Percentiles rank a stretch among this genome's conserved stretches.
Evolutionary conservation across 2,113 vertebrate species (phyloP).

Genomic region (Aleadryas rufinucha): DNA sequence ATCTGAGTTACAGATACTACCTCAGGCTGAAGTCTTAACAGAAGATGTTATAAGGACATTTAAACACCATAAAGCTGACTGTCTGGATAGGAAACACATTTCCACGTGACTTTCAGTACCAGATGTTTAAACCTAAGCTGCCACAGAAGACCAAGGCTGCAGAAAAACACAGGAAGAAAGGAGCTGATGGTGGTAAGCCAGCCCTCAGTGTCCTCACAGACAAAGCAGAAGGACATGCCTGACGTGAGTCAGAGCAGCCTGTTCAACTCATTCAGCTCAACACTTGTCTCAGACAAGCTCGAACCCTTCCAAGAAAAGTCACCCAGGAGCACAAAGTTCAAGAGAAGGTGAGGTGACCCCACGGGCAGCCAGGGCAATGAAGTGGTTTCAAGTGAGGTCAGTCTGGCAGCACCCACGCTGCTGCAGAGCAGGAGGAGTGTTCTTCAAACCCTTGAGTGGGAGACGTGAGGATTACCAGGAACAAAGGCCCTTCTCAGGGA

Average conservation of each 20-base stretch:
- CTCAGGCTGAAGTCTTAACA: not conserved
- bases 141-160: not conserved
- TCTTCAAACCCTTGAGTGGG: not conserved
- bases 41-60: not conserved
- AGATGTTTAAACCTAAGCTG: not conserved
- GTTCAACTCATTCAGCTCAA: not conserved
- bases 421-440: not conserved
- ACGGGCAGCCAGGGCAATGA: accelerated
- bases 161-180: not conserved
- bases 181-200: not conserved
- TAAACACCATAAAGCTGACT: not conserved
- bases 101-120: not conserved
- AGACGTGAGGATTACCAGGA: not conserved
- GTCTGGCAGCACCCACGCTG: not conserved
- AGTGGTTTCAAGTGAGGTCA: not conserved
- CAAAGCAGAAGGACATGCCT: not conserved
- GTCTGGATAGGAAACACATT: not conserved
- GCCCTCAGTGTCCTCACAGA: not conserved
- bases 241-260: not conserved
- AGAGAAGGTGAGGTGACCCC: not conserved
- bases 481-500: not conserved
- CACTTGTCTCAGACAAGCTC: not conserved
- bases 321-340: not conserved
- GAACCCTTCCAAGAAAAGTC: not conserved
- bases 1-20: not conserved